Evolutionary conservation across 2,888 invertebrate species (phyloP).

Genomic region (Campopleginae sp.): DNA sequence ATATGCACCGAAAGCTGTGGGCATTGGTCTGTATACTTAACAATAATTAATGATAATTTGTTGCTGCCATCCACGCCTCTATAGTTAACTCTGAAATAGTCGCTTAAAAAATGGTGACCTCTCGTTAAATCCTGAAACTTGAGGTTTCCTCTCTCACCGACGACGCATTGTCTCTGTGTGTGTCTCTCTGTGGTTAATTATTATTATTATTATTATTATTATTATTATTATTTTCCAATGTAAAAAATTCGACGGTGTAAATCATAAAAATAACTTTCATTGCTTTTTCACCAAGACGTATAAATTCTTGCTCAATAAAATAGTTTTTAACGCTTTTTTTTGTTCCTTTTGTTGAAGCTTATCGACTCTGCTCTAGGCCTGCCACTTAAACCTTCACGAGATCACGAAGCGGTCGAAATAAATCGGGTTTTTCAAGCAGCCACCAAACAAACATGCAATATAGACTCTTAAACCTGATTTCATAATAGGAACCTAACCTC

Average conservation of each 20-base stretch:
- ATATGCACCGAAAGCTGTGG: slow-evolving; percentile 77
- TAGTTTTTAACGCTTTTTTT: slow-evolving; percentile 47
- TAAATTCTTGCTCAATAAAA: slow-evolving; percentile 50
- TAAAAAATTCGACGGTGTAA: slow-evolving; percentile 63
- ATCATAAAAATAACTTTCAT: slow-evolving; percentile 69
- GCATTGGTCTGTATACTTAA: slow-evolving; percentile 79
- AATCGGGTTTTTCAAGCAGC: slow-evolving; percentile 58
- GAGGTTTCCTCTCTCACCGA: slow-evolving; percentile 67
- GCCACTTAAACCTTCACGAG: slow-evolving; percentile 74
- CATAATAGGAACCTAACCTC: slow-evolving; percentile 77
- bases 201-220: slow-evolving; percentile 44
- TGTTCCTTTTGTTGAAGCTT: background rate
- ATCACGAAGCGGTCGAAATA: slow-evolving; percentile 81
- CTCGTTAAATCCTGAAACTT: slow-evolving; percentile 72
- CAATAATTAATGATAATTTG: slow-evolving; percentile 79
- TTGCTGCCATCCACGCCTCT: slow-evolving; percentile 69
- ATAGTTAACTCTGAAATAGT: slow-evolving; percentile 73
- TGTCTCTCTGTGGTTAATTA: slow-evolving; percentile 26
- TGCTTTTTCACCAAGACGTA: slow-evolving; percentile 58
- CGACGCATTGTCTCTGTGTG: background rate
- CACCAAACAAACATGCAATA: slow-evolving; percentile 39
- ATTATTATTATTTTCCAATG: slow-evolving; percentile 56
- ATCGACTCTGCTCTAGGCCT: slow-evolving; percentile 74
- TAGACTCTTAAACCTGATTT: slow-evolving; percentile 71
- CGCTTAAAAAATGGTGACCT: slow-evolving; percentile 75